Evolutionary conservation across 2,797 vertebrate genomes (phyloP), one percentile per base, ranked within the genome.

Genomic region (Aphelocoma californica): DNA sequence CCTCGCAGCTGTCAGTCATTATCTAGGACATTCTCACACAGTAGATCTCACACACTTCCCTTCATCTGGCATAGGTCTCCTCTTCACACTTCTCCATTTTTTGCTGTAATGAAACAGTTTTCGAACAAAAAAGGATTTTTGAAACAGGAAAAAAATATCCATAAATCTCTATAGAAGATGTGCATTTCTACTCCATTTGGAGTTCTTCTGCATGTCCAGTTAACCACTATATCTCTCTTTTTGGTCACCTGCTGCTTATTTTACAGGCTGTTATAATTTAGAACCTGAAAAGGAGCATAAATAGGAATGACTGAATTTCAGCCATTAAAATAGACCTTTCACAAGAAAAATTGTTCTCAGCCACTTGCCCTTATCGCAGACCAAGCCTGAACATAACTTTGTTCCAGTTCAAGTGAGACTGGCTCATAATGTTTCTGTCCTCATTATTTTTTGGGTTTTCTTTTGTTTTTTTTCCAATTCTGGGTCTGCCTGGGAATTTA

Each of bases 1-100:
- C 77, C 96, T 95, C 29, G 0, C 94, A 93, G 93, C 91, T 92
- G 91, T 92, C 91, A 95, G 85, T 95, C 96, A 94, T 96, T 97
- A 95, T 96, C 91, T 95, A 94, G 94, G 96, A 94, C 95, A 96
- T 95, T 94, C 85, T 93, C 70, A 88, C 82, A 92, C 60, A 91
- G 92, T 28, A 88, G 77, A 87, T 88, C 66, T 94, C 72, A 21
- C 67, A 67, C 31, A n/a, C 67, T 81, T 90, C 77, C 71, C 91
- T 94, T 96, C 87, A 90, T 89, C 78, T 86, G 45, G 58, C 34
- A 8, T 12, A 45, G 53, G 34, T 84, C n/a, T 72, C 79, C 61
- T 92, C 56, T 91, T 85, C 78, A 65, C 74, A 58, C 57, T 70
- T 82, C 36, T 53, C 31, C 12, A 26, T 90, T 83, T 94, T 88